Conservation (phyloP, 2,113 vertebrate genomes). For the Lethenteron reissneri region DNA sequence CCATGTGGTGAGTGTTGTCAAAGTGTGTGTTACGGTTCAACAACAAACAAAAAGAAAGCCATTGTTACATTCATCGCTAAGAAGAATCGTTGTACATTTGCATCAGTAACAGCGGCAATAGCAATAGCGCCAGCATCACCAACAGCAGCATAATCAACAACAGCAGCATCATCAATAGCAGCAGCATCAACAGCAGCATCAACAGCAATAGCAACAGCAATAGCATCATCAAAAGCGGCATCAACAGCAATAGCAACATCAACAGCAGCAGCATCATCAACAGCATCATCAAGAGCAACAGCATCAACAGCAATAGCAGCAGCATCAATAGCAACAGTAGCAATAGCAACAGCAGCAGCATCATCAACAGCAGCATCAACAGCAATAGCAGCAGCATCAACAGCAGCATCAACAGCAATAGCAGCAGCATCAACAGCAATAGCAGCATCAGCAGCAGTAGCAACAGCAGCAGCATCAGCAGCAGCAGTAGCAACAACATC, state of each 20-base stretch:
- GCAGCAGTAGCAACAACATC: background rate
- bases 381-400: background rate
- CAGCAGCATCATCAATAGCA: background rate
- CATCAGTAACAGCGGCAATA: background rate
- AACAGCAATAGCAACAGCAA: background rate
- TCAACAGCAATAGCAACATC: background rate
- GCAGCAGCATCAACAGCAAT: background rate
- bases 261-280: background rate
- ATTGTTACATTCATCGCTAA: no score
- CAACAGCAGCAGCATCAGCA: background rate
- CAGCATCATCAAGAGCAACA: background rate
- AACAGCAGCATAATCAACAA: background rate
- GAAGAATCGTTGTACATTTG: background rate
- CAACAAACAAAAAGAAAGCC: no score
- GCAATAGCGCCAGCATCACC: background rate
- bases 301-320: background rate
- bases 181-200: background rate
- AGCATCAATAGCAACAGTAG: background rate
- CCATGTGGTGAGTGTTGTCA: no score
- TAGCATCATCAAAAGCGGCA: background rate
- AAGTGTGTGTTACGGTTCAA: no score
- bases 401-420: background rate
- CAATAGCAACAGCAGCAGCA: background rate
- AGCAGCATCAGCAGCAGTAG: background rate
- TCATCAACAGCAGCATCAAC: background rate